phyloP scores from a whole-genome alignment of 2,797 vertebrate genomes.

The Spinibarbus caldwelli region DNA sequence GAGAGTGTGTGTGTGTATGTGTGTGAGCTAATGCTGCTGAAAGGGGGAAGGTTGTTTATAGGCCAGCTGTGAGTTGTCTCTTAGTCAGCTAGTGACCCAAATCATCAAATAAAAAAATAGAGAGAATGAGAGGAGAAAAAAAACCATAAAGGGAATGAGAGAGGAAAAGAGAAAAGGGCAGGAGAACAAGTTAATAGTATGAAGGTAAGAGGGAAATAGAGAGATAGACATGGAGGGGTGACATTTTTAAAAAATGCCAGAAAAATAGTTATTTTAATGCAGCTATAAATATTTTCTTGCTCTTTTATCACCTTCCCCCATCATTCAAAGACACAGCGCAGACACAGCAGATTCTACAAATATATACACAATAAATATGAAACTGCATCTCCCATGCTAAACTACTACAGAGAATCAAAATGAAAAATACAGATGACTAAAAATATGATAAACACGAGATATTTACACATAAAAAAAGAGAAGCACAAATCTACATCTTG shows the following conservation, averaged over 20 bases:
- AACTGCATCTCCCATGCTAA: not conserved
- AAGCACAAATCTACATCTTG: not conserved
- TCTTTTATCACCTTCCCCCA: constrained; percentile 64
- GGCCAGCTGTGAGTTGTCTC: constrained; percentile 79
- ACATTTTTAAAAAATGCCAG: constrained; percentile 62
- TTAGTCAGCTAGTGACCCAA: constrained; percentile 80
- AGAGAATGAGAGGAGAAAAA: constrained; percentile 56
- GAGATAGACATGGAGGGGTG: constrained; percentile 46
- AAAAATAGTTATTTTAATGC: constrained; percentile 55
- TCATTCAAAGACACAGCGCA: constrained; percentile 60
- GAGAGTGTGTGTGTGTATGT: constrained; percentile 22
- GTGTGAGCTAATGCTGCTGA: constrained; percentile 31
- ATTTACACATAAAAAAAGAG: not conserved
- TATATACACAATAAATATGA: not conserved
- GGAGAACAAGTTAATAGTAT: constrained; percentile 42
- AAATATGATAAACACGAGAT: not conserved
- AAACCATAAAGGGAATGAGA: constrained; percentile 24
- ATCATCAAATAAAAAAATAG: constrained; percentile 72
- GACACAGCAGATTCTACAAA: not conserved
- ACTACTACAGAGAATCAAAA: not conserved
- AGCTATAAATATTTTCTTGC: constrained; percentile 73
- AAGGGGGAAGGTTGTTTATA: constrained; percentile 70
- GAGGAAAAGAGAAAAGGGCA: constrained; percentile 52
- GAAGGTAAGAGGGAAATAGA: constrained; percentile 52
- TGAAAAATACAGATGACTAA: not conserved